Evolutionary conservation across 2,113 vertebrate species (phyloP).

Genomic region (Ailurus styani): DNA sequence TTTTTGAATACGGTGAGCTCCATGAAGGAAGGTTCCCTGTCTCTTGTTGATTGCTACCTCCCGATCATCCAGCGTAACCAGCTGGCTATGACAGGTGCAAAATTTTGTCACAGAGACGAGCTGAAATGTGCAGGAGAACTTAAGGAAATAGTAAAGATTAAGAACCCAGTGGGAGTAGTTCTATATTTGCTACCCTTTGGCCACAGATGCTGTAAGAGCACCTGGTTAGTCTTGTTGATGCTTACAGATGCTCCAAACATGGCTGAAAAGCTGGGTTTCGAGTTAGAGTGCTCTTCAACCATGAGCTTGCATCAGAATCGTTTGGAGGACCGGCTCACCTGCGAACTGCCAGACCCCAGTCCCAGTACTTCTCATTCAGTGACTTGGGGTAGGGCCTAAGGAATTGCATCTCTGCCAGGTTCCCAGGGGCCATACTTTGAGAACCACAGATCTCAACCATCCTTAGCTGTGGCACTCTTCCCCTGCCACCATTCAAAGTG

Average conservation of each 20-base stretch:
- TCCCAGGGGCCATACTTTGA: background rate
- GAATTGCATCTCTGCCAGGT: background rate
- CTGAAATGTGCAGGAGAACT: slow-evolving; percentile 45
- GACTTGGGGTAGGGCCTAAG: background rate
- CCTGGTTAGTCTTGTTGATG: background rate
- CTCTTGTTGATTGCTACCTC: background rate
- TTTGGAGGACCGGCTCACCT: background rate
- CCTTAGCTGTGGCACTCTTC: background rate
- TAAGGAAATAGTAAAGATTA: slow-evolving; percentile 37
- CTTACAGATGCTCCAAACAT: background rate
- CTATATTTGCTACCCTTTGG: slow-evolving; percentile 61
- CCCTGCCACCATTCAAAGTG: background rate
- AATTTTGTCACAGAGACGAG: background rate
- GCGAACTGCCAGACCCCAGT: background rate
- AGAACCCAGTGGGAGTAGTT: slow-evolving; percentile 73
- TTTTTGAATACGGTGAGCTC: background rate
- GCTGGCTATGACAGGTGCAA: background rate
- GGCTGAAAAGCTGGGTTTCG: background rate
- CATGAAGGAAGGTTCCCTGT: background rate
- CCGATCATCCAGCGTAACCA: background rate
- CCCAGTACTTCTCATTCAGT: background rate
- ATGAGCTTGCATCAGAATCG: background rate
- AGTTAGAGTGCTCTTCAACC: background rate
- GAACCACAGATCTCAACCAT: background rate
- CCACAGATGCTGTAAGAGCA: slow-evolving; percentile 51